These are phyloP conservation scores for Hartigia nigra DNA, from an alignment of 2,888 invertebrate species.

Conservation along the genomic window DNA sequence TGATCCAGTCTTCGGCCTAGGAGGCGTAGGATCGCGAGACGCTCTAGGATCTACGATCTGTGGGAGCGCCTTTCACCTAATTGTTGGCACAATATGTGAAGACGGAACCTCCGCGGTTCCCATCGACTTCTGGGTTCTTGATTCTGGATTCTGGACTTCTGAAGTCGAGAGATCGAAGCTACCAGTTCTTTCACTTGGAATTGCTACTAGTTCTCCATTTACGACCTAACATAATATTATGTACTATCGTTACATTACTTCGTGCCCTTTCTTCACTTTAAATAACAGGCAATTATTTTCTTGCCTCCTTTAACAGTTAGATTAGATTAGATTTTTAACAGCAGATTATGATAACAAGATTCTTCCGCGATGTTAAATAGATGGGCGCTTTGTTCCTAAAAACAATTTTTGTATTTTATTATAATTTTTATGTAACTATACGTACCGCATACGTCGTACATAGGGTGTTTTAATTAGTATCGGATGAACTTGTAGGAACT, in stretches of 20 bases:
- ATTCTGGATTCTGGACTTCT: neutral
- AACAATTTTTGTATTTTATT: neutral
- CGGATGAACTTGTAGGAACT: neutral
- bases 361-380: neutral
- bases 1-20: slow-evolving; percentile 42
- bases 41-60: slow-evolving; percentile 33
- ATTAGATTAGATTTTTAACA: neutral
- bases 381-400: neutral
- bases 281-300: slow-evolving; percentile 9
- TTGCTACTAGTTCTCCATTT: slow-evolving; percentile 15
- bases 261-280: slow-evolving; percentile 9
- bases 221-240: neutral
- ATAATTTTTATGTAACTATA: neutral
- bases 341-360: neutral
- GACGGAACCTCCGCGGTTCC: slow-evolving; percentile 62
- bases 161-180: neutral
- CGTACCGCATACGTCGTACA: neutral
- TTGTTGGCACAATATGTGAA: slow-evolving; percentile 66
- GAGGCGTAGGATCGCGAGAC: slow-evolving; percentile 4
- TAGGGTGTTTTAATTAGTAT: neutral
- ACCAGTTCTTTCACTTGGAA: slow-evolving; percentile 9
- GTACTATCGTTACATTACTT: slow-evolving; percentile 2
- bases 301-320: neutral
- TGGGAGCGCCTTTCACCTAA: slow-evolving; percentile 66
- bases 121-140: slow-evolving; percentile 46